Base-by-base conservation (phyloP, 2,888 invertebrate genomes). In the Morpho deidamia region DNA sequence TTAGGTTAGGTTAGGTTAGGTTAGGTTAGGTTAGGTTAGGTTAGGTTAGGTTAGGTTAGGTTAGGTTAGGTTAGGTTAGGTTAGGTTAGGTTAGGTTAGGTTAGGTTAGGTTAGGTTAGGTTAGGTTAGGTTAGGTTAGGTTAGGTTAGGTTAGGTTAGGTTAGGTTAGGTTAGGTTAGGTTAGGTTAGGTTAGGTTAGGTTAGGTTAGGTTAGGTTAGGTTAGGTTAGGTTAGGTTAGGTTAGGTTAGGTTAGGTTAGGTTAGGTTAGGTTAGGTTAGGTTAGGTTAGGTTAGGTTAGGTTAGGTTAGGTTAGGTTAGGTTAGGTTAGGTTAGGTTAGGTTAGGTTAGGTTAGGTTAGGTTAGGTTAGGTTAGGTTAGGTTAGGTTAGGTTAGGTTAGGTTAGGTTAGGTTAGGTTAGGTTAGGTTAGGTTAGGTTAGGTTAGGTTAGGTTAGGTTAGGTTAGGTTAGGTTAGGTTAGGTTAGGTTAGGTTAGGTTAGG, bases 81-180 rank as follows among this genome's bases (percentile, higher is more conserved):
- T 45, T 45, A 52, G 52, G 52, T 45, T 52, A 52, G 52, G 52
- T 45, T 45, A 52, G 52, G 37, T 37, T 37, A 37, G 37, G 37
- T 37, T 37, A 48, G 53, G 53, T 53, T 53, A 43, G 44, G 53
- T 53, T 53, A 47, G 53, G 53, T 53, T 48, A 38, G 53, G 53
- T 54, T 54, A 44, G 53, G 53, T 54, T 54, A 38, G 48, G 53
- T 54, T 54, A 44, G 53, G 53, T 54, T 54, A 44, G 53, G 53
- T 49, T 53, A 37, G 49, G 53, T 49, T 54, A 44, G 44, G 48
- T 49, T 53, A 37, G 47, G 53, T 47, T 53, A 37, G 47, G 53
- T 47, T 47, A 23, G 47, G 47, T 42, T 47, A 42, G 47, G 50
- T 45, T 53, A 46, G 53, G 53, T 53, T 53, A 46, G 53, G 53